These are phyloP conservation scores for Lampris incognitus DNA, from an alignment of 2,113 vertebrate species.

Conservation along the genomic window DNA sequence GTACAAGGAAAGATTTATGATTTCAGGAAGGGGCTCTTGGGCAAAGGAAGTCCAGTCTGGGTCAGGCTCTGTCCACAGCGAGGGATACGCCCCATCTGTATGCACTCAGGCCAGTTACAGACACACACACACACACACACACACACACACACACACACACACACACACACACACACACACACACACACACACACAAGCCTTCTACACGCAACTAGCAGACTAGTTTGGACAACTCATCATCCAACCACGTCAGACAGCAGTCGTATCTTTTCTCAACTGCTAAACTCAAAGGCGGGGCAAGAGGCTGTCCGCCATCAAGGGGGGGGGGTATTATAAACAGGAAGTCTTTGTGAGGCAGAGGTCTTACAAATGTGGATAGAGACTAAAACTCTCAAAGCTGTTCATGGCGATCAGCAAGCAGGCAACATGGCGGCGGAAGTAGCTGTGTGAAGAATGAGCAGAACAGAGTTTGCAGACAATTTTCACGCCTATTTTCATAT, in stretches of 20 bases:
- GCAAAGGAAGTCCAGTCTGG: slow-evolving; percentile 80
- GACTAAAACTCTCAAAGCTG: too few species aligned
- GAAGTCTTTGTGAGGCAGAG: too few species aligned
- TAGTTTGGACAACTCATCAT: not conserved
- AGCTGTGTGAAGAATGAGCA: too few species aligned
- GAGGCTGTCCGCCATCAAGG: too few species aligned
- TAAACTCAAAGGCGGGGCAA: too few species aligned
- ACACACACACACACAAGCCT: not conserved
- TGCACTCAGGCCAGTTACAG: slow-evolving; percentile 54
- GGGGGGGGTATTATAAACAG: too few species aligned
- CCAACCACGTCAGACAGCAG: not conserved
- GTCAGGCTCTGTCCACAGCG: slow-evolving; percentile 65
- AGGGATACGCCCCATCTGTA: slow-evolving; percentile 70
- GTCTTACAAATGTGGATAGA: too few species aligned
- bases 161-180: not conserved
- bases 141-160: slow-evolving; percentile 12
- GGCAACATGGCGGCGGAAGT: too few species aligned
- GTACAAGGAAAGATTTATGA: slow-evolving; percentile 72
- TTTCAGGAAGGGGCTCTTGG: slow-evolving; percentile 76
- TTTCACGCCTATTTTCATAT: too few species aligned
- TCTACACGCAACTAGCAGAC: too few species aligned
- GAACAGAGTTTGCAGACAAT: too few species aligned
- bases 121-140: slow-evolving; percentile 14
- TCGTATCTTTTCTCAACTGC: not conserved
- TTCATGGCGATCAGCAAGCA: too few species aligned